phyloP scores from a whole-genome alignment of 2,113 vertebrate genomes.

The Pelvicachromis taeniatus region DNA sequence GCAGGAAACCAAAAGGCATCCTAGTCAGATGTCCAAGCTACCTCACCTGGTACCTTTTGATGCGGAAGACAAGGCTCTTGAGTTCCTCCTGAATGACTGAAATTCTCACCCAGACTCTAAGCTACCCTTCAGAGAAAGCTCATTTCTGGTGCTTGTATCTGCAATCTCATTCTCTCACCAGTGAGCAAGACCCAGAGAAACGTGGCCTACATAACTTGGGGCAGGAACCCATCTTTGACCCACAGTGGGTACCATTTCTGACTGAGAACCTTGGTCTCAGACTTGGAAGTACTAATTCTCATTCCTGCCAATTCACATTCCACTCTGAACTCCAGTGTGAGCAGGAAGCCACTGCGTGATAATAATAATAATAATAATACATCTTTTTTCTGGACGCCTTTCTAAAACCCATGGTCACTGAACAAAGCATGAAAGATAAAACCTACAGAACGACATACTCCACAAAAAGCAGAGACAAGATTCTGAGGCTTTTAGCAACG shows the following conservation, averaged over 20 bases:
- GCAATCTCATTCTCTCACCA: not conserved
- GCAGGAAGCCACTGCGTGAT: not conserved
- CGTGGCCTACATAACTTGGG: not conserved
- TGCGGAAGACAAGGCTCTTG: not conserved
- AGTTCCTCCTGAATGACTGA: not conserved
- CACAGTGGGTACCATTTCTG: not conserved
- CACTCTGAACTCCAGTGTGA: not conserved
- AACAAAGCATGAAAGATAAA: not conserved
- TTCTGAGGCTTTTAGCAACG: not conserved
- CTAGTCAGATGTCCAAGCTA: not conserved
- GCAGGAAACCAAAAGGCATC: not conserved
- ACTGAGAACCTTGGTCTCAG: not conserved
- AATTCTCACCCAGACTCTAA: not conserved
- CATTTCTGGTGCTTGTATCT: not conserved
- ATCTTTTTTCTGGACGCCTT: not conserved
- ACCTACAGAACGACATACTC: not conserved
- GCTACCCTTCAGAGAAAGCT: not conserved
- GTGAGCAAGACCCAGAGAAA: not conserved
- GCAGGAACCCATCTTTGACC: not conserved
- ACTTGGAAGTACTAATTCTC: not conserved
- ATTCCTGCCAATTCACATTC: not conserved
- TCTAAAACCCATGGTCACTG: not conserved
- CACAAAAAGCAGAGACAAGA: not conserved
- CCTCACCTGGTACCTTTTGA: not conserved
- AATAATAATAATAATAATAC: rapidly evolving